Conservation (phyloP, 2,113 vertebrate genomes). For the Syngnathus scovelli region DNA sequence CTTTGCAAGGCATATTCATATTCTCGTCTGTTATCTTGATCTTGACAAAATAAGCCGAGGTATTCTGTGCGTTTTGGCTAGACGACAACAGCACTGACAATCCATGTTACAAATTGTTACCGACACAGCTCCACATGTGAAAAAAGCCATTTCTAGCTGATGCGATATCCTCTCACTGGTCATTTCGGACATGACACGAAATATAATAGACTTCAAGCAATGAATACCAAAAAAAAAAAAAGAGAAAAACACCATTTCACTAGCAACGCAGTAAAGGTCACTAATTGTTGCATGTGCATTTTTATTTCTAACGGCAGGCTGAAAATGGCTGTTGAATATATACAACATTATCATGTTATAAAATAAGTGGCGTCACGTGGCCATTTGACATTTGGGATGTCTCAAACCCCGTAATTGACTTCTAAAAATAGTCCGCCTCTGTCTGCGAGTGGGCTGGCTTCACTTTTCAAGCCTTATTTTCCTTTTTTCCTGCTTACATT, state of each 20-base stretch:
- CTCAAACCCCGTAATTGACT: constrained; percentile 28
- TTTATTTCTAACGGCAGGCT: background rate
- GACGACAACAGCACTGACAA: background rate
- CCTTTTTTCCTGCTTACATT: constrained; percentile 12
- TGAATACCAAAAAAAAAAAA: background rate
- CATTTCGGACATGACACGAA: background rate
- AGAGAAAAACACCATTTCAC: background rate
- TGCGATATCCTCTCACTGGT: background rate
- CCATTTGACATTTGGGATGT: constrained; percentile 33
- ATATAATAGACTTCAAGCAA: background rate
- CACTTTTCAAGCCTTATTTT: constrained; percentile 35
- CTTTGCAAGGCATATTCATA: background rate
- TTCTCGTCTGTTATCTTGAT: background rate
- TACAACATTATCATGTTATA: constrained; percentile 1
- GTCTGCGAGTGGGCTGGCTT: constrained; percentile 17
- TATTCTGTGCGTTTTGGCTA: background rate
- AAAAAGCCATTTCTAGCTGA: background rate
- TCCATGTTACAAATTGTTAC: background rate
- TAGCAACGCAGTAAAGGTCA: constrained; percentile 2
- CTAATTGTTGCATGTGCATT: background rate
- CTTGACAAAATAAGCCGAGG: background rate
- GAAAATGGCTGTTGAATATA: background rate
- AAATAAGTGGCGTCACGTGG: constrained; percentile 17
- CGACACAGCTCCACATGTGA: background rate
- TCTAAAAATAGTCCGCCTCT: constrained; percentile 32